phyloP scores from a whole-genome alignment of 2,797 vertebrate genomes.

The Rhinichthys osculus region DNA sequence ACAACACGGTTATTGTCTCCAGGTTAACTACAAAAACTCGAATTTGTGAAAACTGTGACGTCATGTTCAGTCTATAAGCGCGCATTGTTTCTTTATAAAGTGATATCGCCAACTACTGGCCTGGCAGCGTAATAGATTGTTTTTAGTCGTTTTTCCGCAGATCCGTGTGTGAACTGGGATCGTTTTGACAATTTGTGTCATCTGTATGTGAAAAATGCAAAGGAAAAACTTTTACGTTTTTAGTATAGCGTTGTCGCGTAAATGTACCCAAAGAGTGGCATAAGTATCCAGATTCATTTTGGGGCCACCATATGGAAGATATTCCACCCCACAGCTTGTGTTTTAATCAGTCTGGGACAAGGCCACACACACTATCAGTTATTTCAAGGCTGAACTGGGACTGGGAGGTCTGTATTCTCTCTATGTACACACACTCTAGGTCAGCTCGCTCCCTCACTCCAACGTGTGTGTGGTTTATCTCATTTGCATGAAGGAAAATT shows the following conservation, averaged over 20 bases:
- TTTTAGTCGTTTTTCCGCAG: no score
- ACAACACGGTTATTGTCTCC: no score
- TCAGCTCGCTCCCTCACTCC: not conserved
- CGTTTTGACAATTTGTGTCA: no score
- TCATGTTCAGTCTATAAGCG: no score
- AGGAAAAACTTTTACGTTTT: no score
- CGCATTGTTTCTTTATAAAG: no score
- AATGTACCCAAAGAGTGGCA: not conserved
- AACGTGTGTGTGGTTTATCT: conserved; percentile 16
- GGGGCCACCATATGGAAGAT: not conserved
- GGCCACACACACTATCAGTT: conserved; percentile 29
- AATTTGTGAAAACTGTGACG: no score
- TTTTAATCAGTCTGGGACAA: conserved; percentile 39
- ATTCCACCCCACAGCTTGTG: not conserved
- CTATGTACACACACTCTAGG: conserved; percentile 22
- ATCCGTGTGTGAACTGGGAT: no score
- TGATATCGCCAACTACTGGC: no score
- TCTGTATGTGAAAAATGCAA: no score
- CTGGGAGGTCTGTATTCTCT: conserved; percentile 24
- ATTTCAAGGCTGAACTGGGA: conserved; percentile 38
- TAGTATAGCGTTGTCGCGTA: not conserved
- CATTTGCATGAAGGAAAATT: conserved; percentile 57
- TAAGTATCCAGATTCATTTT: not conserved
- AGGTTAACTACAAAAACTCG: no score
- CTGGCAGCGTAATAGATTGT: no score